Base-by-base conservation (phyloP, 2,113 vertebrate genomes). In the Pedetes capensis region DNA sequence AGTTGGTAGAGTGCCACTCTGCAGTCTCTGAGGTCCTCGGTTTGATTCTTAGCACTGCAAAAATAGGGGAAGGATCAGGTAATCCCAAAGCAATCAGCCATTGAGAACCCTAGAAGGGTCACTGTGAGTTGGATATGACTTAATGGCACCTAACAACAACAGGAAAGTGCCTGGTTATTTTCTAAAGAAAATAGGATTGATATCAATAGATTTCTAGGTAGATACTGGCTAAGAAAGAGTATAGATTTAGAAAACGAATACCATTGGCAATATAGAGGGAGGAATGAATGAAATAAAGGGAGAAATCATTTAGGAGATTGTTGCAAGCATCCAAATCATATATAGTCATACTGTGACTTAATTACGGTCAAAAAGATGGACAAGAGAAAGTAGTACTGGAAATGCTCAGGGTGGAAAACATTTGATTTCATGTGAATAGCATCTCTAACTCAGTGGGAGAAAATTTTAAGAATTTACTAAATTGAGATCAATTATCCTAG, bases 391-490 rank as follows among this genome's bases (percentile, higher is more conserved):
- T 10, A 57, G 5, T 20, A 3, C 51, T 75, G 4, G 23, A 55
- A 16, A n/a, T 72, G 1, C 69, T 94, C 69, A 3, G 8, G 12
- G 6, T 53, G 9, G 16, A 78, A 71, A 74, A 47, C 2, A 61
- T 75, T 85, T 75, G 8, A 47, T 76, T 95, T 86, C 14, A 72
- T 61, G 2, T 57, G 39, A 88, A 93, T 51, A 25, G 64, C 22
- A 72, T 27, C 22, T 39, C n/a, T 76, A 89, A 68, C 12, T 47
- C 42, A 82, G 6, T 37, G 44, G 39, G 5, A 88, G 4, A 0
- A 81, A 47, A 53, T 59, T 93, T 83, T 81, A 80, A 42, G 13
- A 81, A 59, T 63, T n/a, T 47, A 27, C 47, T 66, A 72, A 85
- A 51, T 51, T 55, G 53, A 12, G 68, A 37, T 81, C 6, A 59